phyloP scores from a whole-genome alignment of 2,113 vertebrate species.

The Girardinichthys multiradiatus region DNA sequence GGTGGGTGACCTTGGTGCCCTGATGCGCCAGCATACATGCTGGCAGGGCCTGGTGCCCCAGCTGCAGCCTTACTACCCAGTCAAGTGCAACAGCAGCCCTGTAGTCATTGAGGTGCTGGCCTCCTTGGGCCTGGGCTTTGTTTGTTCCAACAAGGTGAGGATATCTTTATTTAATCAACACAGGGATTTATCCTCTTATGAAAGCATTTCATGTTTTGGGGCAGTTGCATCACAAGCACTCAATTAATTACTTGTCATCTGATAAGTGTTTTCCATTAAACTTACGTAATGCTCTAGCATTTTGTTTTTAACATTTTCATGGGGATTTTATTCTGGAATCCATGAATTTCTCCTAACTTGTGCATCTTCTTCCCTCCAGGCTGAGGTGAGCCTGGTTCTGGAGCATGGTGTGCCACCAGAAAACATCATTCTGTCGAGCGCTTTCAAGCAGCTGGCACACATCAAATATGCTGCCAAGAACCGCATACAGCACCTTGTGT shows the following conservation, averaged over 20 bases:
- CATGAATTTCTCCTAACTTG: not conserved
- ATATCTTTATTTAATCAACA: not conserved
- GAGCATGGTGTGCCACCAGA: slow-evolving; percentile 91
- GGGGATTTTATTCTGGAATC: slow-evolving; percentile 8
- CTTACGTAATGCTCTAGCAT: slow-evolving; percentile 24
- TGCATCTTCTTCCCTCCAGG: slow-evolving; percentile 69
- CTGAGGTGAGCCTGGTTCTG: slow-evolving; percentile 91
- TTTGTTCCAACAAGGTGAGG: slow-evolving; percentile 94
- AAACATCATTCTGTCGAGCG: slow-evolving; percentile 91
- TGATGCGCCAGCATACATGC: slow-evolving; percentile 90
- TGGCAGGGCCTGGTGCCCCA: slow-evolving; percentile 89
- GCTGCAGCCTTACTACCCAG: slow-evolving; percentile 92
- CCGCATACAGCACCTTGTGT: slow-evolving; percentile 90
- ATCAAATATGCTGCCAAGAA: slow-evolving; percentile 94
- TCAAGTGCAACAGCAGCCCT: slow-evolving; percentile 92
- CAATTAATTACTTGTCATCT: slow-evolving; percentile 39
- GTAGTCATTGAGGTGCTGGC: slow-evolving; percentile 92
- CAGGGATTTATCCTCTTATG: slow-evolving; percentile 38
- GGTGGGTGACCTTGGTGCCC: slow-evolving; percentile 93
- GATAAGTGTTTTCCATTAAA: slow-evolving; percentile 20
- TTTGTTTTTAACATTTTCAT: slow-evolving; percentile 5
- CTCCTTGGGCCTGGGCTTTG: slow-evolving; percentile 91
- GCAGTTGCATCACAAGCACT: slow-evolving; percentile 46
- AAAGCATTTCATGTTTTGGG: slow-evolving; percentile 30
- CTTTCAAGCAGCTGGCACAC: slow-evolving; percentile 95